These are phyloP conservation scores for Anabas testudineus DNA, from an alignment of 2,797 vertebrate species.

Conservation along the genomic window DNA sequence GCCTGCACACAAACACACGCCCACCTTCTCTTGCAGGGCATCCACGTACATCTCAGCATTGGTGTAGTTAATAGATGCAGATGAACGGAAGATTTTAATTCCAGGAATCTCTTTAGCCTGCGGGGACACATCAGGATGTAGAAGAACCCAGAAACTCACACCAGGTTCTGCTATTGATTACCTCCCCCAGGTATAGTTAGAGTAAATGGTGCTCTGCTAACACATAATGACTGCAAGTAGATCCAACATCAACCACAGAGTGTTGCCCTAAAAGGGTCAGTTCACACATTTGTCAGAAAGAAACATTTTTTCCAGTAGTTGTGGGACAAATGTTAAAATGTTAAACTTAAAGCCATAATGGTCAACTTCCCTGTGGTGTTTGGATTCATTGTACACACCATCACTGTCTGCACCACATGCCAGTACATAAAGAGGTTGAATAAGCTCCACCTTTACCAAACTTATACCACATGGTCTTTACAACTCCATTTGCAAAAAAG, in stretches of 20 bases:
- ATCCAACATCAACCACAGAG: background rate
- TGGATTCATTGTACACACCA: no score
- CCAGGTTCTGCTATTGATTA: conserved; percentile 4
- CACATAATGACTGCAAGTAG: conserved; percentile 11
- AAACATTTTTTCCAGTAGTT: background rate
- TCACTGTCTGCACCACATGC: no score
- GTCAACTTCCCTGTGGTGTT: no score
- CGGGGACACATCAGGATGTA: conserved; percentile 40
- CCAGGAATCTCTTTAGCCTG: conserved; percentile 85
- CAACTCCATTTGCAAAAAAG: no score
- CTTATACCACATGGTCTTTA: no score
- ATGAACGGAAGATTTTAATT: conserved; percentile 93
- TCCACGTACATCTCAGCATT: conserved; percentile 91
- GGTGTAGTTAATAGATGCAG: conserved; percentile 90
- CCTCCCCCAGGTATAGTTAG: conserved; percentile 11
- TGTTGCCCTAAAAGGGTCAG: background rate
- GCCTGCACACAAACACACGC: background rate
- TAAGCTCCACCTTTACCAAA: no score
- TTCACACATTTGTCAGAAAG: background rate
- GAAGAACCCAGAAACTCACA: conserved; percentile 21
- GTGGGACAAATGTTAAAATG: background rate
- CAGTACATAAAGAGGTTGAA: no score
- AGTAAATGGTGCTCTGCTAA: conserved; percentile 16
- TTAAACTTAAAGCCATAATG: background rate
- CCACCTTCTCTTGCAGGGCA: conserved; percentile 90